Percentiles rank a stretch among this genome's conserved stretches.
These are phyloP conservation scores for Venustoraphidia nigricollis DNA, from an alignment of 2,888 invertebrate genomes.

Conservation along the genomic window DNA sequence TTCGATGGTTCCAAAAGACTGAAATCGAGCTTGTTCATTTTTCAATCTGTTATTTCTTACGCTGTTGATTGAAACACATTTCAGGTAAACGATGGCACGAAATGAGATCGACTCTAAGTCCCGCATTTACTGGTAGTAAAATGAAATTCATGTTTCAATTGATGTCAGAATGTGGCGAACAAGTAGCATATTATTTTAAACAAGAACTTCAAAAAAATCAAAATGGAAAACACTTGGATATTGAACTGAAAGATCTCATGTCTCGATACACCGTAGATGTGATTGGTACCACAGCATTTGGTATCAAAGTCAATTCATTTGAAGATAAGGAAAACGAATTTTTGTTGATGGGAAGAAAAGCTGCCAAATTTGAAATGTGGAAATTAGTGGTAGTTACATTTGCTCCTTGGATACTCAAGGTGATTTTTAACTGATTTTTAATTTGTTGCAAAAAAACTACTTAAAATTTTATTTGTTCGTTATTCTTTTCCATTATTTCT, in stretches of 20 bases:
- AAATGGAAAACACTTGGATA: background rate
- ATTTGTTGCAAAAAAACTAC: background rate
- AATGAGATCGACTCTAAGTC: constrained; percentile 7
- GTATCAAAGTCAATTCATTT: constrained; percentile 8
- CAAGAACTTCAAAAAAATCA: background rate
- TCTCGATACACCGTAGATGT: constrained; percentile 11
- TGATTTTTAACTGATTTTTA: background rate
- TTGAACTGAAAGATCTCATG: constrained; percentile 9
- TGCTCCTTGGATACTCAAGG: constrained; percentile 4
- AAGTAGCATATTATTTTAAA: constrained; percentile 4
- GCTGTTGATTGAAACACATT: background rate
- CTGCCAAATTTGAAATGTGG: background rate
- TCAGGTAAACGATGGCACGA: constrained; percentile 6
- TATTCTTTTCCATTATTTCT: too few relatives aligned
- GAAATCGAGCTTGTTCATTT: too few relatives aligned
- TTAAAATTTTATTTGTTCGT: too few relatives aligned
- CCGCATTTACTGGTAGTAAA: constrained; percentile 8
- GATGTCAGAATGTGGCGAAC: constrained; percentile 3
- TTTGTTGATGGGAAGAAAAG: constrained; percentile 7
- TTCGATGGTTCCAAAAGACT: too few relatives aligned
- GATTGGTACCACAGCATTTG: constrained; percentile 11
- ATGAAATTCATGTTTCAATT: constrained; percentile 7
- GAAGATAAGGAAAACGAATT: constrained; percentile 10
- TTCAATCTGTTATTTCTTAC: too few relatives aligned
- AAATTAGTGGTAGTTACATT: background rate